Conservation (phyloP, 1,140 invertebrate species). For the Eumeta japonica region DNA sequence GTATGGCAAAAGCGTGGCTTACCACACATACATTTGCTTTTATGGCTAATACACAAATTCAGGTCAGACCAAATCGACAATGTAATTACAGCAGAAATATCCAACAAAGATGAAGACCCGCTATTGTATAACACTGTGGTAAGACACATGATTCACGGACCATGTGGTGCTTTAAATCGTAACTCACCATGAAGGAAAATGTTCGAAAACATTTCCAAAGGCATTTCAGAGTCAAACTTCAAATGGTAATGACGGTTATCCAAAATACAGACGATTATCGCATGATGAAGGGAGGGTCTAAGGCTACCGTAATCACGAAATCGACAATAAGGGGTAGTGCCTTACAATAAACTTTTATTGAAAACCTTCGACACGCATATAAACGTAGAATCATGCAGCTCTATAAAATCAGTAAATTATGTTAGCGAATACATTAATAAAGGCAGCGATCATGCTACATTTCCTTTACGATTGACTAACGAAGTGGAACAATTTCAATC, state of each 20-base stretch:
- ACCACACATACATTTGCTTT: slow-evolving; percentile 18
- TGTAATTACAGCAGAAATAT: slow-evolving; percentile 48
- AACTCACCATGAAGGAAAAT: slow-evolving; percentile 20
- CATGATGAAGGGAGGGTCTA: slow-evolving; percentile 31
- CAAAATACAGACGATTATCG: slow-evolving; percentile 35
- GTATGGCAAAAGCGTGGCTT: slow-evolving; percentile 22
- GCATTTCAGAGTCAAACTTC: slow-evolving; percentile 11
- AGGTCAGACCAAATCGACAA: slow-evolving; percentile 32
- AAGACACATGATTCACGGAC: too few species aligned
- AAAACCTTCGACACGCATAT: slow-evolving; percentile 54
- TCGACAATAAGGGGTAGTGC: slow-evolving; percentile 59
- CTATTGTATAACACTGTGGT: slow-evolving; percentile 28
- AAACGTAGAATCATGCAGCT: slow-evolving; percentile 56
- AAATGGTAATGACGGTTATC: slow-evolving; percentile 42
- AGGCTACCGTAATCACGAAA: slow-evolving; percentile 21
- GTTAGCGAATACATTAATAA: too few species aligned
- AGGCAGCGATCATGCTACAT: slow-evolving; percentile 37
- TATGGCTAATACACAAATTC: slow-evolving; percentile 25
- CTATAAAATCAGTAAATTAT: slow-evolving; percentile 57
- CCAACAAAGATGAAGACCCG: slow-evolving; percentile 32
- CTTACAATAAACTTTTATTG: slow-evolving; percentile 53
- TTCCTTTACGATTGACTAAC: slow-evolving; percentile 20
- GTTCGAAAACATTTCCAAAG: slow-evolving; percentile 19
- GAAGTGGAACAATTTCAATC: too few species aligned
- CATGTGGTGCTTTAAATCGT: slow-evolving; percentile 16